These are phyloP conservation scores for Cheirogaleus medius DNA, from an alignment of 2,113 vertebrate species.

Conservation along the genomic window DNA sequence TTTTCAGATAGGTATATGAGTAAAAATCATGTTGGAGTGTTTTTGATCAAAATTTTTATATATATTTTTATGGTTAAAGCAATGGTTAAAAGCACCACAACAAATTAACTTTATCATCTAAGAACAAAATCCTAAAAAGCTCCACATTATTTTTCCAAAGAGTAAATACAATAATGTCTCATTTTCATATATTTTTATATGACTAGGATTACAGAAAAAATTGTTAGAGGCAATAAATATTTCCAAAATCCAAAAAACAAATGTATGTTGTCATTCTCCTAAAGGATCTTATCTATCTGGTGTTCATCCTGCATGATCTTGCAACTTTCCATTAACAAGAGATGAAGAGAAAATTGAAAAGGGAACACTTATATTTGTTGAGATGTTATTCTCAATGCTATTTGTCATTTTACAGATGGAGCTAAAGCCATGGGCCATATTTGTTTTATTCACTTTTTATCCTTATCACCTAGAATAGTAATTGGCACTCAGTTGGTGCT, in stretches of 20 bases:
- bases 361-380: neutral
- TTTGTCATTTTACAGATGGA: neutral
- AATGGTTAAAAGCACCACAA: neutral
- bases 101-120: neutral
- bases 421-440: neutral
- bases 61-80: neutral
- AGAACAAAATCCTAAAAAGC: neutral
- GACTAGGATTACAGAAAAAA: neutral
- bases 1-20: neutral
- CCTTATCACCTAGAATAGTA: neutral
- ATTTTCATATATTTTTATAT: neutral
- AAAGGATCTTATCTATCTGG: neutral
- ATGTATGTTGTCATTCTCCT: neutral
- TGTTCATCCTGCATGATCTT: neutral
- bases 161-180: neutral
- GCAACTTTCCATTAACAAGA: neutral
- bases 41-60: neutral
- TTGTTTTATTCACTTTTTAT: neutral
- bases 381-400: neutral
- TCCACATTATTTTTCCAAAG: neutral
- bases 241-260: neutral
- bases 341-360: neutral
- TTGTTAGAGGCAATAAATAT: neutral
- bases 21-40: conserved; percentile 2
- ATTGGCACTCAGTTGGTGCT: neutral